phyloP scores from a whole-genome alignment of 2,113 vertebrate species.

The Prolemur simus region DNA sequence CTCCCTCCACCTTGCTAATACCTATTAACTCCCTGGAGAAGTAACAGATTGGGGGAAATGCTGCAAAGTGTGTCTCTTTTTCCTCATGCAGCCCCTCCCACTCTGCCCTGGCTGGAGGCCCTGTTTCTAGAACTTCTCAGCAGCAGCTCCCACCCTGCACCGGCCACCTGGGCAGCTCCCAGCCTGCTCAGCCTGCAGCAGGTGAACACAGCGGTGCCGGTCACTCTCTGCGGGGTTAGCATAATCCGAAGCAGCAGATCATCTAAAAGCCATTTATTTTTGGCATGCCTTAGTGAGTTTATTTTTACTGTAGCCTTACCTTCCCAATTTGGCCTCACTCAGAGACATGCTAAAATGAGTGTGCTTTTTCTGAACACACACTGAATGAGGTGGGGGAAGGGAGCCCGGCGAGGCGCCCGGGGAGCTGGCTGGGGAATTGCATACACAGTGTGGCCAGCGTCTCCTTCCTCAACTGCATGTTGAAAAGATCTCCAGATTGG shows the following conservation, averaged over 20 bases:
- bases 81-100: background rate
- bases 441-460: fast-evolving
- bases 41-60: background rate
- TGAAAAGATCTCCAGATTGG: background rate
- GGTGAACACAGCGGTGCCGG: background rate
- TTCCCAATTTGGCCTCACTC: conserved; percentile 39
- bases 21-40: background rate
- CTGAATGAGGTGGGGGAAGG: background rate
- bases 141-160: background rate
- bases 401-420: background rate
- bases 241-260: conserved; percentile 13
- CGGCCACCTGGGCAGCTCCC: background rate
- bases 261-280: conserved; percentile 59
- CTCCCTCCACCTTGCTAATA: background rate
- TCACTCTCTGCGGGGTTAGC: background rate
- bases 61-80: background rate
- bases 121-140: background rate
- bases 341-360: conserved; percentile 29
- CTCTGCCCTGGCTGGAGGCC: background rate
- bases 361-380: background rate
- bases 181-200: background rate
- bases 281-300: conserved; percentile 13
- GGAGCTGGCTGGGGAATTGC: background rate
- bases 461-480: background rate
- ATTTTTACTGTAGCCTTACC: conserved; percentile 52